These are phyloP conservation scores for Lycia hirtaria DNA, from an alignment of 2,888 invertebrate species.

Conservation along the genomic window DNA sequence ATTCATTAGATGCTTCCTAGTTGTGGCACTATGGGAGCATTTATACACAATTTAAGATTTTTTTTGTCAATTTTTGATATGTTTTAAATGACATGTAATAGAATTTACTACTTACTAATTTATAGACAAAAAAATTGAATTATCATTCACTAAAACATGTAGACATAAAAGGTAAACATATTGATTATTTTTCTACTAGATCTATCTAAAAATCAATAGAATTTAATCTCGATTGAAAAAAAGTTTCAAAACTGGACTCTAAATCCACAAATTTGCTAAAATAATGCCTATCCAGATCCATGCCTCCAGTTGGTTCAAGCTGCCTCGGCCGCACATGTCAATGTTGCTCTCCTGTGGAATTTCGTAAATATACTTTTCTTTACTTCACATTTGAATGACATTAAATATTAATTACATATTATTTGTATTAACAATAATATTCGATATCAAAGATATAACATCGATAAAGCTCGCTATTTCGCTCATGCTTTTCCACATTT, in stretches of 20 bases:
- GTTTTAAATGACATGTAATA: slow-evolving; percentile 70
- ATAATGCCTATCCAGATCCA: slow-evolving; percentile 54
- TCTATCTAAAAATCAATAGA: slow-evolving; percentile 32
- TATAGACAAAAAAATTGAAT: slow-evolving; percentile 41
- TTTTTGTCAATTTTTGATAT: slow-evolving; percentile 58
- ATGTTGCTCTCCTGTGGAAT: slow-evolving; percentile 87
- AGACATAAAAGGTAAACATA: slow-evolving; percentile 18
- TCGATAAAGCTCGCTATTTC: no score
- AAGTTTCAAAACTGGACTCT: slow-evolving; percentile 8
- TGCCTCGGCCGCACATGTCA: slow-evolving; percentile 87
- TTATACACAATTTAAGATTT: slow-evolving; percentile 29
- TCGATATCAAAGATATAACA: no score
- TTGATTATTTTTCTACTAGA: slow-evolving; percentile 17
- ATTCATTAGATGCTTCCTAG: slow-evolving; percentile 51
- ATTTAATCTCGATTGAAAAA: slow-evolving; percentile 20
- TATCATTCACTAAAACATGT: slow-evolving; percentile 21
- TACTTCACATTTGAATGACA: no score
- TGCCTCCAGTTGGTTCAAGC: slow-evolving; percentile 50
- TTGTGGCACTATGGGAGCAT: slow-evolving; percentile 66
- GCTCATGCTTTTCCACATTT: no score
- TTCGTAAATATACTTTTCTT: no score
- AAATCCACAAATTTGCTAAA: slow-evolving; percentile 39
- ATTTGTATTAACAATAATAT: no score
- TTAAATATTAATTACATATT: no score
- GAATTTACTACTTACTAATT: slow-evolving; percentile 48